These are phyloP conservation scores for Trissolcus brochymenae DNA, from an alignment of 2,888 invertebrate genomes.

Conservation along the genomic window DNA sequence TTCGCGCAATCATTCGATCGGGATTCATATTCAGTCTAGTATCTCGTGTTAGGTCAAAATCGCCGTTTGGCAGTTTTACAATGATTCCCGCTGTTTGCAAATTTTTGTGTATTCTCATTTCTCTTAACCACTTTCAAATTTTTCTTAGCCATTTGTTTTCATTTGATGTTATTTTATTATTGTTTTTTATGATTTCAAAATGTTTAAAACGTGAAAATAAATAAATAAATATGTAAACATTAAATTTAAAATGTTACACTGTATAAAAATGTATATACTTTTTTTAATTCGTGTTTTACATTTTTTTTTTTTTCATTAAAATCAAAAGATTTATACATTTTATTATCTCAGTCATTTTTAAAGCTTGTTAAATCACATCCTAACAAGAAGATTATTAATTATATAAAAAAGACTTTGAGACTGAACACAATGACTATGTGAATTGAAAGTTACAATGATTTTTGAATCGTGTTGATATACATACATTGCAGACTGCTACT, in stretches of 20 bases:
- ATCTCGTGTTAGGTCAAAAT: conserved; percentile 60
- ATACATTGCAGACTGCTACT: conserved; percentile 3
- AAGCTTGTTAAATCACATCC: not conserved
- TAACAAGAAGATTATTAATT: not conserved
- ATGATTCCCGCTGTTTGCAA: conserved; percentile 17
- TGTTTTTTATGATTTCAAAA: not conserved
- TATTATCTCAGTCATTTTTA: conserved; percentile 1
- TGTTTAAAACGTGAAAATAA: not conserved
- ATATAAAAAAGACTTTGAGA: conserved; percentile 5
- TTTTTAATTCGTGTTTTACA: too few relatives aligned
- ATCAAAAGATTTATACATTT: not conserved
- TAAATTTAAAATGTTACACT: not conserved
- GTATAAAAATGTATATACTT: too few relatives aligned
- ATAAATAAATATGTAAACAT: conserved; percentile 3
- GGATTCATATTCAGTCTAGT: conserved; percentile 61
- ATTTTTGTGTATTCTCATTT: not conserved
- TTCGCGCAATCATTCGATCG: conserved; percentile 59
- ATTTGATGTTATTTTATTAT: not conserved
- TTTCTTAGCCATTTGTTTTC: not conserved
- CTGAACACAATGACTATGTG: conserved; percentile 1
- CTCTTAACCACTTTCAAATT: conserved; percentile 50
- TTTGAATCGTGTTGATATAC: not conserved
- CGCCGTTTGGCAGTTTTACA: conserved; percentile 61
- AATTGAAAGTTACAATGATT: too few relatives aligned
- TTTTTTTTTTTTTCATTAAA: too few relatives aligned